Percentiles rank a stretch among this genome's conserved stretches.
Evolutionary conservation across 2,113 vertebrate genomes (phyloP).

Genomic region (Odobenus rosmarus): DNA sequence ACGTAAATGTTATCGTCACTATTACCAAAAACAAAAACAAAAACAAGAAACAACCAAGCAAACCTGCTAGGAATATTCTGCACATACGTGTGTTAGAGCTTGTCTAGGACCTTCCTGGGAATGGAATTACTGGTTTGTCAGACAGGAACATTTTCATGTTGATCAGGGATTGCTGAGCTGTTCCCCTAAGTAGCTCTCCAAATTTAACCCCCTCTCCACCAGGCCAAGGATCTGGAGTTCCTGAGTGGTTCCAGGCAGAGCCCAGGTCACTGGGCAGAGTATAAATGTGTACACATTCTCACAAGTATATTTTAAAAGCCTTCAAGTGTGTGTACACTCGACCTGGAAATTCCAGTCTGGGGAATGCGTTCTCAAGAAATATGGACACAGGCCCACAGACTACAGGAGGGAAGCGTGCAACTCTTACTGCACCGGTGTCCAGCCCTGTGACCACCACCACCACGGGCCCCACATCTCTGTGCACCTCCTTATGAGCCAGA

Average conservation of each 20-base stretch:
- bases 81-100: accelerated
- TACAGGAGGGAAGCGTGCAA: accelerated
- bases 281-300: background rate
- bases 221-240: background rate
- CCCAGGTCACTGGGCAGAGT: background rate
- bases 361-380: background rate
- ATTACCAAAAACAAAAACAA: background rate
- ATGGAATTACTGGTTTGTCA: accelerated
- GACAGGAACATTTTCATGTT: background rate
- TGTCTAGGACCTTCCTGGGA: background rate
- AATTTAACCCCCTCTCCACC: background rate
- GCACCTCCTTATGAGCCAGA: background rate
- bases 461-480: background rate
- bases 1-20: accelerated
- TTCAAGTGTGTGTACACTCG: background rate
- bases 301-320: background rate
- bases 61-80: accelerated
- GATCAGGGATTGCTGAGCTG: background rate
- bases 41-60: background rate
- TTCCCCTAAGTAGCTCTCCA: background rate
- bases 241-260: background rate
- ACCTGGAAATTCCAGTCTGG: background rate
- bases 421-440: too few species aligned
- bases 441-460: background rate
- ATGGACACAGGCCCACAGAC: background rate